Conservation (phyloP, 2,797 vertebrate species). For the Coracias cyanogaster region DNA sequence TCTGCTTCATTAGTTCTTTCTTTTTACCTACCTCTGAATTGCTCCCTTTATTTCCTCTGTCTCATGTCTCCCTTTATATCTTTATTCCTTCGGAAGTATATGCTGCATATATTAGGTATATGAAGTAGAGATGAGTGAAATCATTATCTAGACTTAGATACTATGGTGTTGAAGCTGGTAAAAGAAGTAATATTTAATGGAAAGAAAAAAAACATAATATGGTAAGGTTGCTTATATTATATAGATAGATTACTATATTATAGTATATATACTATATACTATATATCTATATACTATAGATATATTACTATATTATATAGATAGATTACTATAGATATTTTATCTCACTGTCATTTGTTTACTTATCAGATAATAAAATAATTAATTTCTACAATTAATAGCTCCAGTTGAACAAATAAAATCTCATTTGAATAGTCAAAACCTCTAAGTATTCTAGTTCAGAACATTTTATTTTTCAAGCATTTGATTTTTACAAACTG, state of each 20-base stretch:
- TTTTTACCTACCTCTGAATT: not conserved
- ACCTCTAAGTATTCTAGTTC: fast-evolving
- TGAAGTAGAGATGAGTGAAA: not conserved
- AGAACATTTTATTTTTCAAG: not conserved
- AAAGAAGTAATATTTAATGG: not conserved
- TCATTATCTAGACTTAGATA: not conserved
- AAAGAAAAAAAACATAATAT: not conserved
- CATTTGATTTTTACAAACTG: not conserved
- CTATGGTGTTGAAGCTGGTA: not conserved
- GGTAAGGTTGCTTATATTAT: not conserved
- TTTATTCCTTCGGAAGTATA: not conserved
- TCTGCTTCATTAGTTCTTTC: not conserved
- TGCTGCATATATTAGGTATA: not conserved
- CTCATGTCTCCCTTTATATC: not conserved
- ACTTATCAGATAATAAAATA: not conserved
- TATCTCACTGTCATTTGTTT: not conserved
- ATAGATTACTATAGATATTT: not conserved
- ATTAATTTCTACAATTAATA: not conserved
- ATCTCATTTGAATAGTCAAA: not conserved
- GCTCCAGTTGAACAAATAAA: not conserved
- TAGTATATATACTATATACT: no score
- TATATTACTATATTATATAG: no score
- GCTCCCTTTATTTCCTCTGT: not conserved
- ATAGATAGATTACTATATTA: no score
- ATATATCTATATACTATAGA: no score